Percentiles rank a stretch among this genome's conserved stretches.
Evolutionary conservation across 2,113 vertebrate genomes (phyloP).

Genomic region (Cyanocitta stelleri): DNA sequence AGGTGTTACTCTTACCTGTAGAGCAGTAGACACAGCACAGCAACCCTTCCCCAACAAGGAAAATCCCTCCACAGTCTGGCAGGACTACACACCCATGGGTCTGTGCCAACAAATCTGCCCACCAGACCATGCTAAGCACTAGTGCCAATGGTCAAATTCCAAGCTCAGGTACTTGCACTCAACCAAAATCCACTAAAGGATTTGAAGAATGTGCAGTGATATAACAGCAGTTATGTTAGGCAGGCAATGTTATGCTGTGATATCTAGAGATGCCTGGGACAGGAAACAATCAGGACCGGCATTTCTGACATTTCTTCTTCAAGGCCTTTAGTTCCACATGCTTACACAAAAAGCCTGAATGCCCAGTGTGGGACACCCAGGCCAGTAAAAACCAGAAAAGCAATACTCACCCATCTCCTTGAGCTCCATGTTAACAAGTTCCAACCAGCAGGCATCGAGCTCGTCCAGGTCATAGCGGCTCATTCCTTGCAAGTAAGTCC

Average conservation of each 20-base stretch:
- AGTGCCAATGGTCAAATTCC: constrained; percentile 5
- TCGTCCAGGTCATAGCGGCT: constrained; percentile 95
- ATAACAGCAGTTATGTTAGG: background rate
- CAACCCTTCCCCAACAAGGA: background rate
- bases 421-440: constrained; percentile 89
- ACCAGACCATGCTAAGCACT: background rate
- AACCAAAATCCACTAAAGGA: background rate
- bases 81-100: background rate
- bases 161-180: background rate
- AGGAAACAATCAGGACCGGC: background rate
- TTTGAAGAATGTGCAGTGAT: background rate
- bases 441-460: constrained; percentile 91
- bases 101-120: background rate
- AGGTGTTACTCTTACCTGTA: background rate
- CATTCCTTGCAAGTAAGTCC: constrained; percentile 72
- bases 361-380: background rate
- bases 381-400: background rate
- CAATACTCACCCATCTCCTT: constrained; percentile 85
- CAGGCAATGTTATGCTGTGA: background rate
- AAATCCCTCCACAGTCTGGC: constrained; percentile 14
- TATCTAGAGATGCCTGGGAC: background rate
- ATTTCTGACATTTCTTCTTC: background rate
- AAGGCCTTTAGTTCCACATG: background rate
- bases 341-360: background rate
- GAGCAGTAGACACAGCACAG: background rate